Evolutionary conservation across 2,113 vertebrate genomes (phyloP), one percentile per base, ranked within the genome.

Genomic region (Melanerpes formicivorus): DNA sequence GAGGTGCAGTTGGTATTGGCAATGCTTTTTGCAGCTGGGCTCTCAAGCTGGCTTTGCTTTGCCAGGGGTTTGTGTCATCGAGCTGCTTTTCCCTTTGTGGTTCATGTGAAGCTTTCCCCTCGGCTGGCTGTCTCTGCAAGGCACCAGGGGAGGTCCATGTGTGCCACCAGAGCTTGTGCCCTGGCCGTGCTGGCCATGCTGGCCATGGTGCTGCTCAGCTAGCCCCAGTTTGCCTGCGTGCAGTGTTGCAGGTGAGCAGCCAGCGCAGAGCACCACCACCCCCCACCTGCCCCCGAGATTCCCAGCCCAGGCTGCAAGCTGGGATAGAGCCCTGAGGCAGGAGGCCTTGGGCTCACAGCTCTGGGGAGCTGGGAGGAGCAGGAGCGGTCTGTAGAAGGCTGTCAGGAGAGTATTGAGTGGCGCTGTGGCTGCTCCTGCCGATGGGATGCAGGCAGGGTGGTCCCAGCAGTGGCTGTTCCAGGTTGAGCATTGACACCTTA

Each of bases 1-100:
- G 42, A 44, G 14, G 6, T 44, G 42, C 42, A 44, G 42, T 15
- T 44, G 42, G 42, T 15, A 44, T 59, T 94, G 50, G 66, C 66
- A 80, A 23, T 63, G 74, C 40, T 82, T 91, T 87, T 85, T 80
- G 50, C 80, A 80, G 46, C 72, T 67, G 60, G 72, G 19, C 72
- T 94, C 93, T 88, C 72, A 77, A 22, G 13, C 42, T 66, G 18
- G 40, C 66, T 95, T 91, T 2, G 50, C 73, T 94, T 83, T 88
- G 65, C 52, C 52, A 80, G 54, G 6, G 7, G 6, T 65, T 91
- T 69, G 55, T 54, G 26, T 32, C 69, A 25, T 34, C 0, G 0
- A 84, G 37, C 55, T 84, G 32, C 19, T 75, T 71, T 65, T 79
- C 67, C 58, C 9, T 48, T 71, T 66, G 55, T n/a, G 54, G 32